Conservation (phyloP, 2,888 invertebrate species). For the Athalia rosae region DNA sequence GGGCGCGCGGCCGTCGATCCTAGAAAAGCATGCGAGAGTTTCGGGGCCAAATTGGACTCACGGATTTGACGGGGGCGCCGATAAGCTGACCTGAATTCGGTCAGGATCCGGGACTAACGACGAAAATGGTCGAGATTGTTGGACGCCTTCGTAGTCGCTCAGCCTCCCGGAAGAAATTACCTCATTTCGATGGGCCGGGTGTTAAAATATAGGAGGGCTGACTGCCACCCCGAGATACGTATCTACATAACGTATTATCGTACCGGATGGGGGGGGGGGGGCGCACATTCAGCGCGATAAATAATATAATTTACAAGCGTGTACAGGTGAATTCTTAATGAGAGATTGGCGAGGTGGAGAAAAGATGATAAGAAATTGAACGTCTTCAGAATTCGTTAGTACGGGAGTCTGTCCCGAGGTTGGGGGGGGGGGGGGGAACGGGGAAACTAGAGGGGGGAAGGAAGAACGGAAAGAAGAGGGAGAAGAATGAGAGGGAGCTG, state of each 20-base stretch:
- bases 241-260: too few relatives aligned
- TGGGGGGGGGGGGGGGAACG: background rate
- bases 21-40: background rate
- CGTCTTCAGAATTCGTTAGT: conserved; percentile 1
- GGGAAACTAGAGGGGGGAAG: too few relatives aligned
- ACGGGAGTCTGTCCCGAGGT: background rate
- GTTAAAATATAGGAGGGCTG: background rate
- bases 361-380: background rate
- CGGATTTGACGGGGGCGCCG: conserved; percentile 22
- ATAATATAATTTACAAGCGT: too few relatives aligned
- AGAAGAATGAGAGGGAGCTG: too few relatives aligned
- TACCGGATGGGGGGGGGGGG: background rate
- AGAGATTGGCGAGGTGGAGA: too few relatives aligned
- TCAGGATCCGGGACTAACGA: conserved; percentile 32
- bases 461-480: too few relatives aligned
- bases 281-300: background rate
- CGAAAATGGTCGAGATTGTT: conserved; percentile 25
- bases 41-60: conserved; percentile 34
- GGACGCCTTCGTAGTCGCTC: background rate
- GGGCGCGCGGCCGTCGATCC: too few relatives aligned
- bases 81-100: conserved; percentile 40
- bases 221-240: background rate
- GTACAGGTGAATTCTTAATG: too few relatives aligned
- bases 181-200: background rate
- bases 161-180: conserved; percentile 27